phyloP scores from a whole-genome alignment of 1,140 invertebrate genomes.

The Magallana gigas region DNA sequence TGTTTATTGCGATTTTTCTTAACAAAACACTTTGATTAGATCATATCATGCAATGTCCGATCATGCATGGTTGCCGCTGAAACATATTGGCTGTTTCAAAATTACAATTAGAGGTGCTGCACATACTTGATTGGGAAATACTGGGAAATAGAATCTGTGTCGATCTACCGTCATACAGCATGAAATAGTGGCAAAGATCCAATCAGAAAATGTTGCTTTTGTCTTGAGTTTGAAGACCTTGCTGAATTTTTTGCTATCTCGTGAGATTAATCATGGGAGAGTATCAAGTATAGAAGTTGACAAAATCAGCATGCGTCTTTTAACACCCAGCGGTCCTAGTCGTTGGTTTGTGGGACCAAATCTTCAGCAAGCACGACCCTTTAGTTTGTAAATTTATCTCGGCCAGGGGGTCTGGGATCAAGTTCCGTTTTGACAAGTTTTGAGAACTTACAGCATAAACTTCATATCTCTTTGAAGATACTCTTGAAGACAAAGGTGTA shows the following conservation, averaged over 20 bases:
- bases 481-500: too few species aligned
- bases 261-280: constrained; percentile 4
- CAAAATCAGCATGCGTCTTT: constrained; percentile 3
- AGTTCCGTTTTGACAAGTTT: not conserved
- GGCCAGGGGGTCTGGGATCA: not conserved
- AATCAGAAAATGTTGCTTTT: not conserved
- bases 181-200: constrained; percentile 7
- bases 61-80: not conserved
- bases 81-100: not conserved
- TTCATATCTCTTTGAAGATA: not conserved
- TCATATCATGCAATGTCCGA: not conserved
- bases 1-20: too few species aligned
- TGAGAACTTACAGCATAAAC: not conserved
- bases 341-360: not conserved
- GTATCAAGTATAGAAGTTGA: not conserved
- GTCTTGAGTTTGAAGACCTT: constrained; percentile 7
- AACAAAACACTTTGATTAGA: too few species aligned
- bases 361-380: not conserved
- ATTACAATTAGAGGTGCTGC: not conserved
- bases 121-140: not conserved
- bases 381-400: not conserved
- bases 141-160: not conserved
- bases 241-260: not conserved
- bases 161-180: not conserved
- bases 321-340: not conserved